Evolutionary conservation across 2,113 vertebrate genomes (phyloP).

Genomic region (Paralichthys olivaceus): DNA sequence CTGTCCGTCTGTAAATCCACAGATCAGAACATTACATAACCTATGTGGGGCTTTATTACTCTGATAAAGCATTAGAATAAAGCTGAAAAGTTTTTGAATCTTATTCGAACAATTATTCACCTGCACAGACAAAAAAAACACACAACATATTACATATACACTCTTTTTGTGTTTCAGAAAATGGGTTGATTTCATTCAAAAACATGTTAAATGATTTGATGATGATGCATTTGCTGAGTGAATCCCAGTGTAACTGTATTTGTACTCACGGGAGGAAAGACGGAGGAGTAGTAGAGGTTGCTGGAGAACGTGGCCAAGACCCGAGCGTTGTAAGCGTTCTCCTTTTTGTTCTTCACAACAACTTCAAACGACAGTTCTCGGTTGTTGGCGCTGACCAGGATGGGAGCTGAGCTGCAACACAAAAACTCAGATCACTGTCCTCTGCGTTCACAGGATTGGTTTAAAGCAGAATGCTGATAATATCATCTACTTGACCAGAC

Average conservation of each 20-base stretch:
- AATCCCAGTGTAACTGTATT: not conserved
- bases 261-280: slow-evolving; percentile 81
- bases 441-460: not conserved
- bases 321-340: slow-evolving; percentile 91
- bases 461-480: too few relatives aligned
- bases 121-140: too few relatives aligned
- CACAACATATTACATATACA: too few relatives aligned
- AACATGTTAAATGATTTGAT: not conserved
- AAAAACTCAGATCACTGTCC: slow-evolving; percentile 22
- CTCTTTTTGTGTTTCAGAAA: not conserved
- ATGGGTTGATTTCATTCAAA: too few relatives aligned
- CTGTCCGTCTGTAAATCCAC: slow-evolving; percentile 82
- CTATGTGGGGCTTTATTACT: too few relatives aligned
- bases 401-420: slow-evolving; percentile 83
- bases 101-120: not conserved
- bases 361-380: slow-evolving; percentile 85
- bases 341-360: slow-evolving; percentile 85
- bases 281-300: slow-evolving; percentile 90
- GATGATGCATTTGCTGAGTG: not conserved
- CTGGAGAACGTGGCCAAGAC: slow-evolving; percentile 84
- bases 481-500: too few relatives aligned
- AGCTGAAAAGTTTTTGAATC: not conserved
- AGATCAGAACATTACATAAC: not conserved
- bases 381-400: slow-evolving; percentile 86
- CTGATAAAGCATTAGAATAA: not conserved